Evolutionary conservation across 1,140 invertebrate genomes (phyloP).

Genomic region (Temnothorax curvispinosus): DNA sequence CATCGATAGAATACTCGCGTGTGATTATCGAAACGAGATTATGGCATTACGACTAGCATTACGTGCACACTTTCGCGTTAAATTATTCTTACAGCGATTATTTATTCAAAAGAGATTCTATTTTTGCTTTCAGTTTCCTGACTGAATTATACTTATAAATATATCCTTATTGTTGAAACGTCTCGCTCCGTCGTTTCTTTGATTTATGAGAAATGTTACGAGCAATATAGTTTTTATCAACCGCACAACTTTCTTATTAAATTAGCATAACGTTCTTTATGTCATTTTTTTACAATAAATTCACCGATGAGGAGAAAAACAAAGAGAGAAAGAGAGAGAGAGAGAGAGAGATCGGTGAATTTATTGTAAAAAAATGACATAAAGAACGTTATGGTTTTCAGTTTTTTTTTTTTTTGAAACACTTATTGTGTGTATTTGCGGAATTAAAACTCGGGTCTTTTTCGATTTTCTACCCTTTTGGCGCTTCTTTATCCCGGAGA

Average conservation of each 20-base stretch:
- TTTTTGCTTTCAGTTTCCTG: not conserved
- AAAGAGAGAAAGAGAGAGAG: too few relatives aligned
- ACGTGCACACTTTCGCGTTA: not conserved
- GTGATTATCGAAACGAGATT: slow-evolving; percentile 22
- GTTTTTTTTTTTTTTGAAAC: not conserved
- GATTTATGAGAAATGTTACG: slow-evolving; percentile 33
- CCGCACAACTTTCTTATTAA: slow-evolving; percentile 42
- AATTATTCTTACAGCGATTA: not conserved
- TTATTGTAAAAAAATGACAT: too few relatives aligned
- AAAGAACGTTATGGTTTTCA: not conserved
- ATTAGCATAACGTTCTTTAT: slow-evolving; percentile 40
- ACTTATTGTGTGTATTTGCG: not conserved
- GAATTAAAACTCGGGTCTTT: slow-evolving; percentile 20
- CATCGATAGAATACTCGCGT: not conserved
- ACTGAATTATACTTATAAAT: not conserved
- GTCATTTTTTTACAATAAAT: slow-evolving; percentile 13
- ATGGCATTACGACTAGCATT: not conserved
- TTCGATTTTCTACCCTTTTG: not conserved
- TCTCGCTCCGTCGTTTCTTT: slow-evolving; percentile 16
- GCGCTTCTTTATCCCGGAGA: not conserved
- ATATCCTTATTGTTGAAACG: not conserved
- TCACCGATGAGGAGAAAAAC: not conserved
- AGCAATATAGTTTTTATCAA: slow-evolving; percentile 42
- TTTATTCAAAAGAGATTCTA: not conserved
- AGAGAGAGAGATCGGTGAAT: too few relatives aligned